Percentiles rank a stretch among this genome's conserved stretches.
These are phyloP conservation scores for Perca flavescens DNA, from an alignment of 2,113 vertebrate genomes.

Conservation along the genomic window DNA sequence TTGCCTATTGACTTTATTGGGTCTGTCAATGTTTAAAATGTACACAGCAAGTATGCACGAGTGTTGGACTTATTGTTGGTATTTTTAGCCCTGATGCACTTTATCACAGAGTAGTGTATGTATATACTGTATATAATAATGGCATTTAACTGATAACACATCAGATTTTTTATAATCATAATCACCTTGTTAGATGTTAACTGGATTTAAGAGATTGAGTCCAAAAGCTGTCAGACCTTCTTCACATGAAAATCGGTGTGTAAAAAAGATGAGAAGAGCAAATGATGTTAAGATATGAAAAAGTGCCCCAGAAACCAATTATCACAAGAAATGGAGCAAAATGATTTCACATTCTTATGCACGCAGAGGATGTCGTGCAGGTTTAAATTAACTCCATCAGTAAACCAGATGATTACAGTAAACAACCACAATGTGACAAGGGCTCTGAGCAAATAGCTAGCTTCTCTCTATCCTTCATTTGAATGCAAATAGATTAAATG, in stretches of 20 bases:
- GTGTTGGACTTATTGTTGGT: not conserved
- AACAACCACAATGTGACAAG: slow-evolving; percentile 51
- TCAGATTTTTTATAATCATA: slow-evolving; percentile 15
- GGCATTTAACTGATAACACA: slow-evolving; percentile 26
- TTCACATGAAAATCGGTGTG: slow-evolving; percentile 18
- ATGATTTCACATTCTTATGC: slow-evolving; percentile 70
- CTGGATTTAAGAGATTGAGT: slow-evolving; percentile 20
- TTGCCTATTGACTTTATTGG: not conserved
- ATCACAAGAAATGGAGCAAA: slow-evolving; percentile 80
- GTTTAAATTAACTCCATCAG: slow-evolving; percentile 63
- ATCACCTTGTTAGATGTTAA: slow-evolving; percentile 29
- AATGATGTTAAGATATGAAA: slow-evolving; percentile 59
- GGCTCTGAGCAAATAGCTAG: slow-evolving; percentile 23
- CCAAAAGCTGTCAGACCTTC: slow-evolving; percentile 18
- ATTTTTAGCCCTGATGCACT: not conserved
- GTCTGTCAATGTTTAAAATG: not conserved
- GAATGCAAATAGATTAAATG: slow-evolving; percentile 23
- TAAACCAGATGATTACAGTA: slow-evolving; percentile 64
- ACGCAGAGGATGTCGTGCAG: slow-evolving; percentile 59
- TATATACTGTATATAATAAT: not conserved
- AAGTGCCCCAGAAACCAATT: slow-evolving; percentile 73
- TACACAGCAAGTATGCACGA: not conserved
- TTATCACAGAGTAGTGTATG: not conserved
- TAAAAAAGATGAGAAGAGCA: slow-evolving; percentile 30
- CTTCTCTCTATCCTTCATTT: not conserved